Conservation (phyloP, 2,797 vertebrate species). For the Poeciliopsis gracilis region DNA sequence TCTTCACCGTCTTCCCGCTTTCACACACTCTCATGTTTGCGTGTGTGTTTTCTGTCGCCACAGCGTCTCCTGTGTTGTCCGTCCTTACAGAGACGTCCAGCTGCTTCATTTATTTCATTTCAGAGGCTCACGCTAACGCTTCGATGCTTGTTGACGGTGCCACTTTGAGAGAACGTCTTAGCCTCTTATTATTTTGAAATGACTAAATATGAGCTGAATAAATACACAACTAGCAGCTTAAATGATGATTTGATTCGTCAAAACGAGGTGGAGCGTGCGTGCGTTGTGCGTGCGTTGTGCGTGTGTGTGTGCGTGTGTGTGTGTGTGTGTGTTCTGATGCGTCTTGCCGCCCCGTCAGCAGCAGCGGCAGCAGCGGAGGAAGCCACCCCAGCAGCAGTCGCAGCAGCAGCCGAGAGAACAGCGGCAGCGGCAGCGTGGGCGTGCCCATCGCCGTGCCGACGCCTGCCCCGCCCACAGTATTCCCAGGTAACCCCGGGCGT, state of each 20-base stretch:
- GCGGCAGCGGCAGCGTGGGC: constrained; percentile 97
- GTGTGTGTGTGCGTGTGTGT: not conserved
- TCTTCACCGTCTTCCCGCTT: constrained; percentile 38
- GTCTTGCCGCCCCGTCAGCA: constrained; percentile 71
- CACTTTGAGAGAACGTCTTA: not conserved
- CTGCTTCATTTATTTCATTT: constrained; percentile 48
- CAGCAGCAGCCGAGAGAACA: constrained; percentile 99
- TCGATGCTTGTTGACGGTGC: constrained; percentile 37
- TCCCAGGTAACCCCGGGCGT: constrained; percentile 87
- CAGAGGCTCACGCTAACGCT: constrained; percentile 48
- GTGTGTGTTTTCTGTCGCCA: constrained; percentile 33
- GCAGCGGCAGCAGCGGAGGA: constrained; percentile 97
- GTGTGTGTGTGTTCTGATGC: constrained; percentile 31
- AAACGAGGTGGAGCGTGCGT: not conserved
- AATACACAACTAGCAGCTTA: not conserved
- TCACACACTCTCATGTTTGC: constrained; percentile 34
- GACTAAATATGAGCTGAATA: not conserved
- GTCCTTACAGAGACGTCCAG: constrained; percentile 37
- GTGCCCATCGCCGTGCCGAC: constrained; percentile 97
- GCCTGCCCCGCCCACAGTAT: constrained; percentile 93
- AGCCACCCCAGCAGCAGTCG: constrained; percentile 97
- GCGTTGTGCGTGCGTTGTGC: too few species aligned
- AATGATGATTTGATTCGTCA: not conserved
- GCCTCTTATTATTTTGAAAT: not conserved
- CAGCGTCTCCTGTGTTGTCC: constrained; percentile 47